phyloP scores from a whole-genome alignment of 23 tunicate species.

The Styela plicata region DNA sequence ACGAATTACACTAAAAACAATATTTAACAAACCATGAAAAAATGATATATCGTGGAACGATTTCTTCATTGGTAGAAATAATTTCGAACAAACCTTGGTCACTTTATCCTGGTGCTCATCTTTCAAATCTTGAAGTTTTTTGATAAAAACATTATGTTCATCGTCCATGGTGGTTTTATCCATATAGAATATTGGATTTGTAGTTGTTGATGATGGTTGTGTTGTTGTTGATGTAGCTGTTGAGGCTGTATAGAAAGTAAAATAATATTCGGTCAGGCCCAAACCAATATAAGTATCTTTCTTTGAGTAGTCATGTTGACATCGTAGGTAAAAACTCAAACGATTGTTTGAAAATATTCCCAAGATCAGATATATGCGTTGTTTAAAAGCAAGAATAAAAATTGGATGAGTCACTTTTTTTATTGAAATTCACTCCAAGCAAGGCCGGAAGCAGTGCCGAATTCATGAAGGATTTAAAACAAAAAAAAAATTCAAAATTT shows the following conservation, averaged over 20 bases:
- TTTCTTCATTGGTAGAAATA: background rate
- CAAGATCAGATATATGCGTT: too few relatives aligned
- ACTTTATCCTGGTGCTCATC: slow-evolving; percentile 3
- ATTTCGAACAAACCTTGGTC: background rate
- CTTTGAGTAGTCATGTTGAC: too few relatives aligned
- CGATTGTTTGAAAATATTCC: too few relatives aligned
- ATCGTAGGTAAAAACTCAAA: too few relatives aligned
- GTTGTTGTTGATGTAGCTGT: background rate
- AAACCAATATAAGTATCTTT: too few relatives aligned
- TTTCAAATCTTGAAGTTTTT: background rate
- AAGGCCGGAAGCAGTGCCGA: too few relatives aligned
- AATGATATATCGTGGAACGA: background rate
- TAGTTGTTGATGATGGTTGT: background rate
- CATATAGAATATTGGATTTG: background rate
- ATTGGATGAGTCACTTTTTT: too few relatives aligned
- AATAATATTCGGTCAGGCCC: background rate
- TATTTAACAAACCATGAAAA: background rate
- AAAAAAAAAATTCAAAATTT: too few relatives aligned
- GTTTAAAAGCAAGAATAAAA: too few relatives aligned
- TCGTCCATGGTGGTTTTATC: slow-evolving; percentile 5
- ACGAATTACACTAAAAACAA: background rate
- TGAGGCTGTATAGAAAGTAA: background rate
- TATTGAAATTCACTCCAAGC: too few relatives aligned
- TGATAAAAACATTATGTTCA: slow-evolving; percentile 11
- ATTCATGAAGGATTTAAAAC: too few relatives aligned